Conservation (phyloP, 1,140 invertebrate species). For the Scaptomyza pallida region DNA sequence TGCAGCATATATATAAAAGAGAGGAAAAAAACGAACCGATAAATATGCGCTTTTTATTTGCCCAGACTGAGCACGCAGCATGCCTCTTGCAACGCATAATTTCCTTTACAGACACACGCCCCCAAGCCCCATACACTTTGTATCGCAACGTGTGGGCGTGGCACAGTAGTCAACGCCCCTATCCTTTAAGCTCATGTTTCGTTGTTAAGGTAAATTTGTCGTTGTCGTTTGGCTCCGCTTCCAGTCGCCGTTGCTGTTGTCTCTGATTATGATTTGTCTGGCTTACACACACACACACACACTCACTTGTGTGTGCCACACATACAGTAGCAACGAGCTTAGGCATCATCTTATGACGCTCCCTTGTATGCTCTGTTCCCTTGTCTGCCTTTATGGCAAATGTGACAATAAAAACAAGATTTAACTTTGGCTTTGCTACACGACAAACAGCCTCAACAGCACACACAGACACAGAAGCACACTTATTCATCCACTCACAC, state of each 20-base stretch:
- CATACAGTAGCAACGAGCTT: constrained; percentile 41
- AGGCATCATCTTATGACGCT: constrained; percentile 68
- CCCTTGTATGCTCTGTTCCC: constrained; percentile 35
- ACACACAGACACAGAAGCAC: constrained; percentile 14
- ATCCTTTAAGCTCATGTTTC: constrained; percentile 32
- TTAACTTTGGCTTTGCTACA: constrained; percentile 74
- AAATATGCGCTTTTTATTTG: constrained; percentile 64
- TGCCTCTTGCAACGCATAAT: constrained; percentile 18
- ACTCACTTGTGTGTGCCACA: not conserved
- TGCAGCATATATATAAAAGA: constrained; percentile 68
- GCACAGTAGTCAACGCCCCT: constrained; percentile 14
- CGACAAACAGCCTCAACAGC: constrained; percentile 36
- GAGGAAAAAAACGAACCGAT: constrained; percentile 57
- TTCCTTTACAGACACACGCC: not conserved
- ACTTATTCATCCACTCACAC: constrained; percentile 23
- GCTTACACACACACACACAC: constrained; percentile 46
- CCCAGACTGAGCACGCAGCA: constrained; percentile 33
- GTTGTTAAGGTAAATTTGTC: constrained; percentile 67
- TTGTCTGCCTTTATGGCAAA: constrained; percentile 74
- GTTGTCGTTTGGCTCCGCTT: constrained; percentile 30
- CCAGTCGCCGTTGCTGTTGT: constrained; percentile 51
- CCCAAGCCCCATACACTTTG: not conserved
- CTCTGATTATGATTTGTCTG: constrained; percentile 81
- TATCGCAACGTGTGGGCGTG: constrained; percentile 31
- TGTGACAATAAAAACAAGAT: constrained; percentile 81